A percentile compares a stretch with the other conserved stretches of the same genome.
phyloP scores from a whole-genome alignment of 2,888 invertebrate species.

The Geophilus truncorum region DNA sequence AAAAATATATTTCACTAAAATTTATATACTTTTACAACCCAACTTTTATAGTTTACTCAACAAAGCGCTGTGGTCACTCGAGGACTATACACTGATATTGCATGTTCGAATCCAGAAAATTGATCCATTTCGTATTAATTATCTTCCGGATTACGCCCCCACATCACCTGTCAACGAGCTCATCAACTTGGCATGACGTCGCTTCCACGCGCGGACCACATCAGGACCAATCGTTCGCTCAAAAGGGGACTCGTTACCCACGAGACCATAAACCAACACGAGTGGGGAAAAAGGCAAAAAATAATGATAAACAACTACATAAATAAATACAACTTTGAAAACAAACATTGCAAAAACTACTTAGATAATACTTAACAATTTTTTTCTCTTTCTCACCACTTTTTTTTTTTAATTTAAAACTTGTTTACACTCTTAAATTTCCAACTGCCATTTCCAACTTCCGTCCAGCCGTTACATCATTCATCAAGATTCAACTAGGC shows the following conservation, averaged over 20 bases:
- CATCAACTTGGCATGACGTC: not conserved
- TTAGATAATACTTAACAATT: no score
- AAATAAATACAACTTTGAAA: not conserved
- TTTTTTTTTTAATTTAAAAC: not conserved
- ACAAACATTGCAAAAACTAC: no score
- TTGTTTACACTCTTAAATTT: not conserved
- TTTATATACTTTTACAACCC: no score
- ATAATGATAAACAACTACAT: not conserved
- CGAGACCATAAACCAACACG: not conserved
- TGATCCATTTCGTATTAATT: not conserved
- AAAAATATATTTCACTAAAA: no score
- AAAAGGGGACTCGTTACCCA: not conserved
- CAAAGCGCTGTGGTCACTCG: no score
- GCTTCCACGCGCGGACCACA: not conserved
- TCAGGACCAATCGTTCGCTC: not conserved
- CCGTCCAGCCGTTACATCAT: not conserved
- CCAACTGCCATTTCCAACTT: not conserved
- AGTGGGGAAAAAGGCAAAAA: not conserved
- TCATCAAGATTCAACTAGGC: not conserved
- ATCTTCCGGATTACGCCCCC: not conserved
- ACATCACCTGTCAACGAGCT: not conserved
- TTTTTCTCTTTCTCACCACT: no score
- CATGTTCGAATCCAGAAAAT: not conserved
- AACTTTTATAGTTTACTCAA: no score
- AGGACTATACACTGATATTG: no score